phyloP scores from a whole-genome alignment of 2,797 vertebrate genomes.

The Balearica regulorum region DNA sequence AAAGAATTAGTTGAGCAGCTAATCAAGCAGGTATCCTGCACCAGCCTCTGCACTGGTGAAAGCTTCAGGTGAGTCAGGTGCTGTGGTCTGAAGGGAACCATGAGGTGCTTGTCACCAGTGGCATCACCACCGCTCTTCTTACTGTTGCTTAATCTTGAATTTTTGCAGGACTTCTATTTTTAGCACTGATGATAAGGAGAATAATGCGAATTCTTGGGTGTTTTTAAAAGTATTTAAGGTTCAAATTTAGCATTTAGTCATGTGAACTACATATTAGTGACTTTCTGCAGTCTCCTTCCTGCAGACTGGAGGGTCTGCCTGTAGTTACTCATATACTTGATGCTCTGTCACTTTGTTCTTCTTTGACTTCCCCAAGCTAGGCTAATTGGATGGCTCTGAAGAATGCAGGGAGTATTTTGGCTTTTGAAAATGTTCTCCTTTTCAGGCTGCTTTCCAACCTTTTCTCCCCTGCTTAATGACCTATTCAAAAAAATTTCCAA shows the following conservation, averaged over 20 bases:
- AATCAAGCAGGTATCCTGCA: not conserved
- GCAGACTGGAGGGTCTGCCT: not conserved
- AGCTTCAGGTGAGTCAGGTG: not conserved
- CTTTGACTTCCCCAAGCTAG: not conserved
- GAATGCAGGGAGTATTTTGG: not conserved
- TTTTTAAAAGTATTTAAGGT: not conserved
- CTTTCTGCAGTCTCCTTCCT: not conserved
- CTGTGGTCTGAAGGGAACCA: not conserved
- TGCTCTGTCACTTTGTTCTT: conserved; percentile 9
- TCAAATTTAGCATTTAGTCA: not conserved
- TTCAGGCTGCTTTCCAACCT: conserved; percentile 53
- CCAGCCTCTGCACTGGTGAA: not conserved
- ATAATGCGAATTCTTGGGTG: not conserved
- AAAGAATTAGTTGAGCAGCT: not conserved
- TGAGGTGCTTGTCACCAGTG: fast-evolving
- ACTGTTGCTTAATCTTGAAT: not conserved
- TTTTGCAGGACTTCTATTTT: not conserved
- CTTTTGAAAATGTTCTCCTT: conserved; percentile 50
- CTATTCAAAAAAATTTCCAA: conserved; percentile 36
- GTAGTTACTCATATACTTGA: not conserved
- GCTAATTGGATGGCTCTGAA: conserved; percentile 47
- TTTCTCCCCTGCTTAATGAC: conserved; percentile 54
- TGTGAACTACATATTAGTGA: not conserved
- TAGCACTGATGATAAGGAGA: not conserved
- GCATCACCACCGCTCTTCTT: not conserved